Evolutionary conservation across 2,888 invertebrate species (phyloP).

Genomic region (Drosophila ezoana): DNA sequence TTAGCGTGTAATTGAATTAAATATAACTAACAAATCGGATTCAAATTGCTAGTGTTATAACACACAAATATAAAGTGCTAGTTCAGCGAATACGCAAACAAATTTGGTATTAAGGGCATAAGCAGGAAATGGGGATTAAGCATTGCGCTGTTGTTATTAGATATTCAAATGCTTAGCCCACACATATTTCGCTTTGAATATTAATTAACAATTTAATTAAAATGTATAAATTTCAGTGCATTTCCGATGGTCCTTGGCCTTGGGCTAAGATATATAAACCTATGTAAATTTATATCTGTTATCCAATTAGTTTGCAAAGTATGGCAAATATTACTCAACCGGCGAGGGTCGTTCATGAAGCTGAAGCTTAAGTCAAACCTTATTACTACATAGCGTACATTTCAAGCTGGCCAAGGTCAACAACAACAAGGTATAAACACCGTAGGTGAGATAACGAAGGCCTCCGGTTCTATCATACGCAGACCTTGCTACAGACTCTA

Average conservation of each 20-base stretch:
- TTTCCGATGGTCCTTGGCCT: conserved; percentile 18
- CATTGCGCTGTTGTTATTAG: conserved; percentile 10
- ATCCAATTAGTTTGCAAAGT: too few relatives aligned
- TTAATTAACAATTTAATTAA: conserved; percentile 37
- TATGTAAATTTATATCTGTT: neutral
- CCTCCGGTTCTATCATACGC: too few relatives aligned
- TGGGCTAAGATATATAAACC: conserved; percentile 4
- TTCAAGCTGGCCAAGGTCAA: too few relatives aligned
- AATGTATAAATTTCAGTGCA: conserved; percentile 12
- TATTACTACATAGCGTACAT: too few relatives aligned
- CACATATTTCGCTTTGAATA: neutral
- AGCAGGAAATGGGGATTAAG: neutral
- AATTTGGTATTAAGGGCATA: neutral
- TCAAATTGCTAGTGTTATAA: too few relatives aligned
- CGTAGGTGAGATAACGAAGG: too few relatives aligned
- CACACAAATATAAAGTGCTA: too few relatives aligned
- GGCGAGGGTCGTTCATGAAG: conserved; percentile 1
- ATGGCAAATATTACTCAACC: neutral
- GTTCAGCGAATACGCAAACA: too few relatives aligned
- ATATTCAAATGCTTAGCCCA: neutral
- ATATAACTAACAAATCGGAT: neutral
- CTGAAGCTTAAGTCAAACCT: neutral
- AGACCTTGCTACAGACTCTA: too few relatives aligned
- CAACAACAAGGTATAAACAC: too few relatives aligned
- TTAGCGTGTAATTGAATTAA: neutral